Evolutionary conservation across 2,113 vertebrate species (phyloP).

Genomic region (Hassar affinis): DNA sequence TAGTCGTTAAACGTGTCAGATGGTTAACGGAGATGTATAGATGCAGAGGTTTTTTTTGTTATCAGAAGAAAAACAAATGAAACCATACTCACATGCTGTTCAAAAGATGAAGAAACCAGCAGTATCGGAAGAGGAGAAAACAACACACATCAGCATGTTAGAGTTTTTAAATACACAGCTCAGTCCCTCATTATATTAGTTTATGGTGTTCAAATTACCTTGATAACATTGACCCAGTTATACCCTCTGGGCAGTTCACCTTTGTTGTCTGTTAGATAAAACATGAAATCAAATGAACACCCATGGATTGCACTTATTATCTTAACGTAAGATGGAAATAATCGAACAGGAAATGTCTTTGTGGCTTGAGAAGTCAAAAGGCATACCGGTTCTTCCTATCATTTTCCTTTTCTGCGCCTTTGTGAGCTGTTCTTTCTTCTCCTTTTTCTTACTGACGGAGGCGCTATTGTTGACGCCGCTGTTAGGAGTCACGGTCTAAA

Average conservation of each 20-base stretch:
- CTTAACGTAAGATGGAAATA: not conserved
- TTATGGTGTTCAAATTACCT: constrained; percentile 72
- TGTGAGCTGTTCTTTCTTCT: constrained; percentile 94
- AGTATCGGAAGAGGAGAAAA: not conserved
- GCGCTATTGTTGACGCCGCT: constrained; percentile 63
- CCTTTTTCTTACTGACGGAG: constrained; percentile 83
- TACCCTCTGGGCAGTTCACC: constrained; percentile 94
- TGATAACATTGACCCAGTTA: constrained; percentile 97
- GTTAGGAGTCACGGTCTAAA: constrained; percentile 76
- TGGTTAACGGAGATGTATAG: not conserved
- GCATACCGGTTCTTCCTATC: constrained; percentile 87
- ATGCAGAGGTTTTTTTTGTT: not conserved
- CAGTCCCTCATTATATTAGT: not conserved
- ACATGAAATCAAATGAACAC: not conserved
- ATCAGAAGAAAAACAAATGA: not conserved
- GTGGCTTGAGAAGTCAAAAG: not conserved
- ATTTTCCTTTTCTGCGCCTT: constrained; percentile 95
- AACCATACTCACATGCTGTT: constrained; percentile 47
- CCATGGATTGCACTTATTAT: not conserved
- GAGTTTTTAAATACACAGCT: constrained; percentile 11
- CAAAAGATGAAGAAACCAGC: not conserved
- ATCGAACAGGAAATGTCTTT: not conserved
- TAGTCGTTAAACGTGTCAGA: not conserved
- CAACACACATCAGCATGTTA: not conserved
- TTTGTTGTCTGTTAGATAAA: constrained; percentile 80